Evolutionary conservation across 2,888 invertebrate species (phyloP).

Genomic region (Drosophila hamatofila): DNA sequence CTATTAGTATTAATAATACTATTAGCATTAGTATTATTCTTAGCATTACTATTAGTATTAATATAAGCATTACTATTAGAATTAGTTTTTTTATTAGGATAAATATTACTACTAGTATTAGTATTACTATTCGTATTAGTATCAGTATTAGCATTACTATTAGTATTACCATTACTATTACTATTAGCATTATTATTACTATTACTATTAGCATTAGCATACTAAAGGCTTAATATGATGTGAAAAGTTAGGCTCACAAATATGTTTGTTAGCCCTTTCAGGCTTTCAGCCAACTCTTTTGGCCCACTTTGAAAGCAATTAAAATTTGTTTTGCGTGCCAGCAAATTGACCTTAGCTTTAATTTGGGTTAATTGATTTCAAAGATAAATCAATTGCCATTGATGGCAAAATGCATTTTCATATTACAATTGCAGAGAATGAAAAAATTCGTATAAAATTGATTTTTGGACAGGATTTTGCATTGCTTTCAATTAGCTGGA

Average conservation of each 20-base stretch:
- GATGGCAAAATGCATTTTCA: not conserved
- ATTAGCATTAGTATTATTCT: not conserved
- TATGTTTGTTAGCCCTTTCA: too few relatives aligned
- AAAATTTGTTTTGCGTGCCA: not conserved
- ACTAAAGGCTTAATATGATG: not conserved
- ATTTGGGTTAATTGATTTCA: not conserved
- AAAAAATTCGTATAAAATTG: constrained; percentile 10
- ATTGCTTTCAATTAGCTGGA: constrained; percentile 28
- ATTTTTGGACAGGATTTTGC: constrained; percentile 7
- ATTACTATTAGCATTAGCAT: not conserved
- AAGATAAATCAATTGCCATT: not conserved
- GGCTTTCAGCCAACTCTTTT: not conserved
- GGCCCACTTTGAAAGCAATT: not conserved
- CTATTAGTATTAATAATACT: not conserved
- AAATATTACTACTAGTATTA: not conserved
- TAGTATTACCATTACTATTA: not conserved
- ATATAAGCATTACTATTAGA: not conserved
- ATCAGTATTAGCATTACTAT: not conserved
- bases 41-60: not conserved
- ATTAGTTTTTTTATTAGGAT: not conserved
- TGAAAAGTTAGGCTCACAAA: too few relatives aligned
- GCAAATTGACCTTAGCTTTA: not conserved
- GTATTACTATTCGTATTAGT: not conserved
- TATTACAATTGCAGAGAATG: not conserved
- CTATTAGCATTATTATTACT: not conserved